A percentile compares a stretch with the other conserved stretches of the same genome.
Conservation (phyloP, 1,140 invertebrate species). For the Rhagoletis pomonella region DNA sequence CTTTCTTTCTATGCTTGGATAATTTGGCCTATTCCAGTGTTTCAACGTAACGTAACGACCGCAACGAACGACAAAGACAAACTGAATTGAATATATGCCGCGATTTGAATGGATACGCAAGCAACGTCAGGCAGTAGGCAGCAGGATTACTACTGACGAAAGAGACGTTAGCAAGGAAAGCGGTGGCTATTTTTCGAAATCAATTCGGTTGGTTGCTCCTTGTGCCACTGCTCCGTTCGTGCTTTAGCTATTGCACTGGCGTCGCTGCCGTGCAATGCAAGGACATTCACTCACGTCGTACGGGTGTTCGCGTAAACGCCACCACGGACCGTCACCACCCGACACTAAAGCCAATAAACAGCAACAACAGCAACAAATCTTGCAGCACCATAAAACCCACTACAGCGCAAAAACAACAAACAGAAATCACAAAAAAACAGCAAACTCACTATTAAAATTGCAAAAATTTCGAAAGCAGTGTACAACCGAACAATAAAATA, state of each 20-base stretch:
- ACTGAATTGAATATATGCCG: constrained; percentile 59
- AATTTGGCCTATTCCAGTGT: constrained; percentile 4
- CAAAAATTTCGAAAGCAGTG: background rate
- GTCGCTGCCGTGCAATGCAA: constrained; percentile 33
- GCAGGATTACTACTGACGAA: constrained; percentile 2
- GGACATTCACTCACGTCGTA: constrained; percentile 34
- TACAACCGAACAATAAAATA: background rate
- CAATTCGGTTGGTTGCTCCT: background rate
- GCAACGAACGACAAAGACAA: constrained; percentile 70
- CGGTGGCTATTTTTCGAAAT: background rate
- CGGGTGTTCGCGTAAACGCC: background rate
- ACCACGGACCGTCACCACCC: background rate
- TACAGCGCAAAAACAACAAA: background rate
- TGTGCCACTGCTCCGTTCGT: background rate
- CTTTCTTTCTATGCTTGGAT: background rate
- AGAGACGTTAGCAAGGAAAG: too few relatives aligned
- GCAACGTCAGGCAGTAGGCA: constrained; percentile 40
- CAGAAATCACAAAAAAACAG: background rate
- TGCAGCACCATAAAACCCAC: background rate
- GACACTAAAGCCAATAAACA: background rate
- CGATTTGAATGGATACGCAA: constrained; percentile 35
- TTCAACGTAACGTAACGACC: constrained; percentile 63
- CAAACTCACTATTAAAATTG: background rate
- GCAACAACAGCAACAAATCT: background rate
- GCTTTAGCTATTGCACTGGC: background rate